A percentile compares a stretch with the other conserved stretches of the same genome.
Conservation (phyloP, 2,113 vertebrate genomes). For the Chunga burmeisteri region DNA sequence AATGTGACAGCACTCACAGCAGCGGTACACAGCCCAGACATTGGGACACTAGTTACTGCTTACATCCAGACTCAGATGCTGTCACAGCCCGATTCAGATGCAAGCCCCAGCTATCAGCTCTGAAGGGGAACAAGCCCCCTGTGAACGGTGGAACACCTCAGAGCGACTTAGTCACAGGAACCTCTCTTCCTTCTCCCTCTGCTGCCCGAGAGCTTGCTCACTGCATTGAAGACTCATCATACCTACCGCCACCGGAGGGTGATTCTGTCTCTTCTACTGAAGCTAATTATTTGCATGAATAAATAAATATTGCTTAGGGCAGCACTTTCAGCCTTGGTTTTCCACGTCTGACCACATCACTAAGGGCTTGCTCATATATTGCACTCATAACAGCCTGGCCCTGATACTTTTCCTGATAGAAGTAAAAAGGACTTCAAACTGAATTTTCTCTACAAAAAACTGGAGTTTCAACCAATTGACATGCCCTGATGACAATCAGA, state of each 20-base stretch:
- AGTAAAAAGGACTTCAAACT: background rate
- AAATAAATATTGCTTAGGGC: background rate
- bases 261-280: background rate
- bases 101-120: background rate
- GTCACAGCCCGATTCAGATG: background rate
- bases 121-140: background rate
- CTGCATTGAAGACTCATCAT: rapidly evolving
- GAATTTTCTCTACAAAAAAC: background rate
- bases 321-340: background rate
- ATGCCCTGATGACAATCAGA: background rate
- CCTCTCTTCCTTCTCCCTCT: background rate
- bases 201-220: background rate
- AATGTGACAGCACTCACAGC: background rate
- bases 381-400: background rate
- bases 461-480: background rate
- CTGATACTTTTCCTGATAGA: background rate
- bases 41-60: background rate
- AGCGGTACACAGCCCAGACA: background rate
- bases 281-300: background rate
- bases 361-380: background rate
- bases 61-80: background rate
- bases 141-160: background rate
- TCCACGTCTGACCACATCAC: background rate
- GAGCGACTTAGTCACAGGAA: background rate
- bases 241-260: background rate